Evolutionary conservation across 2,113 vertebrate species (phyloP).

Genomic region (Hystrix cristata): DNA sequence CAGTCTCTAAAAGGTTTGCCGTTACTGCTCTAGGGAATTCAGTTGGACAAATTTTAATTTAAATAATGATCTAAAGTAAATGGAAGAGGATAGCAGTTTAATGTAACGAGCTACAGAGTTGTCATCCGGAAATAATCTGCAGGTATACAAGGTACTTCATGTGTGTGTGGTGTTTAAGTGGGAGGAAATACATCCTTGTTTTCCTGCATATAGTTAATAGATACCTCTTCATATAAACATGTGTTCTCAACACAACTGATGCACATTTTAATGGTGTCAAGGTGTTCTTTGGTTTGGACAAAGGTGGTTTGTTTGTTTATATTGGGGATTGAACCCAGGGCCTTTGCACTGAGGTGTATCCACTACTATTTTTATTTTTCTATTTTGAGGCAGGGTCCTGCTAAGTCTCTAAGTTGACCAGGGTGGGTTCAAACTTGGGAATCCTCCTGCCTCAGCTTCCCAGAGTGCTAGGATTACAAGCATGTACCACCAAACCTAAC

Average conservation of each 20-base stretch:
- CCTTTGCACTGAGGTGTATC: not conserved
- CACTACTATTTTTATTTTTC: not conserved
- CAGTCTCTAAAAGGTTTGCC: not conserved
- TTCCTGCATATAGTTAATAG: not conserved
- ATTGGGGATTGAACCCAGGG: not conserved
- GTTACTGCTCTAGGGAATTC: constrained; percentile 15
- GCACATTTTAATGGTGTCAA: not conserved
- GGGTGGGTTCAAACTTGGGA: not conserved
- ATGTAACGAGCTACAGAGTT: not conserved
- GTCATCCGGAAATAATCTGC: not conserved
- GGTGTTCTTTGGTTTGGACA: not conserved
- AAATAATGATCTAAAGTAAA: not conserved
- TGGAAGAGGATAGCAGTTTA: constrained; percentile 18
- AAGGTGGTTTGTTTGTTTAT: not conserved
- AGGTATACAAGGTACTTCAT: not conserved
- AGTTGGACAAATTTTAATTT: constrained; percentile 16
- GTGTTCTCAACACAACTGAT: not conserved
- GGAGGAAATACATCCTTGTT: not conserved
- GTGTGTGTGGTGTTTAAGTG: not conserved
- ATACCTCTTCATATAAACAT: not conserved
- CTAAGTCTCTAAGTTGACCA: not conserved
- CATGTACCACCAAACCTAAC: not conserved
- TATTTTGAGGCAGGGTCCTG: not conserved
- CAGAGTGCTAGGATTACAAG: not conserved
- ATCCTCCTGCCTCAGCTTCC: not conserved